Evolutionary conservation across 1,140 invertebrate genomes (phyloP), one percentile per base, ranked within the genome.

Genomic region (Temnothorax nylanderi): DNA sequence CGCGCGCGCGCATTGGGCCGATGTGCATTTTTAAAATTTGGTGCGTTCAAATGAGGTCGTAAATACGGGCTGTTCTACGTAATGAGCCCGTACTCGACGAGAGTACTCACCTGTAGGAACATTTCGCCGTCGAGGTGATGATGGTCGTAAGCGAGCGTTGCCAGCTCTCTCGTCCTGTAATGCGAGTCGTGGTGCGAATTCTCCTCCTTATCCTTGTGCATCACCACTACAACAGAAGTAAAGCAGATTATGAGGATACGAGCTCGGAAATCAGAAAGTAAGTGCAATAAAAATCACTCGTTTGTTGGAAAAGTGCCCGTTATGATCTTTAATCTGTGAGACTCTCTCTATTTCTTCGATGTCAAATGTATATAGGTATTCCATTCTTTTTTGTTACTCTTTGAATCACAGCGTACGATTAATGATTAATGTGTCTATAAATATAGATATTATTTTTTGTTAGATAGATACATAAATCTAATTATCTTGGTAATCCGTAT

Each of bases 181-280:
- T 97, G 97, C 87, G 97, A 94, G 88, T 96, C 96, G 91, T 96
- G 95, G 91, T 96, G 95, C 86, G 97, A 96, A 86, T 97, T 96
- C 88, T 98, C 97, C 91, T 98, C 98, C 93, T 98, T 98, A 92
- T 98, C 98, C 95, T 98, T 98, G 96, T 98, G 97, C 97, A 98
- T 98, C 92, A 98, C 98, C 95, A 98, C 98, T 98, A 97, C 3
- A 98, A 98, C 93, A 96, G 94, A 26, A 92, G 84, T 86, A 54
- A 64, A 47, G 41, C 16, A 16, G 21, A 77, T 71, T 26, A 26
- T 64, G 13, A 44, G 41, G 32, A 47, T 34, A 44, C 6, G 51
- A 49, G 44, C 4, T 37, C 26, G 37, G 16, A 26, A 26, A 72
- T 54, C 64, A 4, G 65, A 0, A 6, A 13, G 64, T 26, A 32